Base-by-base conservation (phyloP, 2,113 vertebrate species). In the Sceloporus undulatus region DNA sequence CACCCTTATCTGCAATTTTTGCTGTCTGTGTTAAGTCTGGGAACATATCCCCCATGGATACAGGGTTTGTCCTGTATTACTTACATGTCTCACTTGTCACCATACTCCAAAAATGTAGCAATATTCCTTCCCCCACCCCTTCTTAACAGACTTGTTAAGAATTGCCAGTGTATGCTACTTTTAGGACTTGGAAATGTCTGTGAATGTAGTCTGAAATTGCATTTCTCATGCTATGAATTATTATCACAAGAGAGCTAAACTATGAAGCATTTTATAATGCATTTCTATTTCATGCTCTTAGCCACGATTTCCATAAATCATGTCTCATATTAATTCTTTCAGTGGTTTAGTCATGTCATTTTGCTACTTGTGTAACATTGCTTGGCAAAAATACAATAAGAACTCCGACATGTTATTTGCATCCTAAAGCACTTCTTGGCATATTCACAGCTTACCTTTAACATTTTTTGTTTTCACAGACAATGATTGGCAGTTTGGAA, bases 401-500 rank as follows among this genome's bases (percentile, higher is more conserved):
- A 0, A 0, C 29, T 76, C 73, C 83, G 80, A 77, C 76, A 42
- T 75, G 56, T 21, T 34, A 29, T 14, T 27, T 82, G 56, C 74
- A 8, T 23, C 84, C 16, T 93, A 4, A 83, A 86, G 85, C 23
- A 85, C n/a, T 21, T 76, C 75, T 62, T 68, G 16, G 9, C 40
- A 0, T 78, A 27, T 84, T 93, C 77, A 29, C 82, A 66, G 38
- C 54, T 16, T 59, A 9, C 59, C 38, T 71, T 84, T 52, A 7
- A 68, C 73, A 87, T 79, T 92, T 52, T 88, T 59, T 94, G 65
- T 91, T 85, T 78, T 92, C 34, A 84, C 90, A 98, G 99, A 98
- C 97, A 85, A 95, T 98, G 25, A 89, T 99, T 84, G 98, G 98
- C 65, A 97, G 98, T 7, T 94, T 99, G 96, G 99, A 99, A 96